A percentile compares a stretch with the other conserved stretches of the same genome.
Evolutionary conservation across 2,113 vertebrate genomes (phyloP).

Genomic region (Sterrhoptilus dennistouni): DNA sequence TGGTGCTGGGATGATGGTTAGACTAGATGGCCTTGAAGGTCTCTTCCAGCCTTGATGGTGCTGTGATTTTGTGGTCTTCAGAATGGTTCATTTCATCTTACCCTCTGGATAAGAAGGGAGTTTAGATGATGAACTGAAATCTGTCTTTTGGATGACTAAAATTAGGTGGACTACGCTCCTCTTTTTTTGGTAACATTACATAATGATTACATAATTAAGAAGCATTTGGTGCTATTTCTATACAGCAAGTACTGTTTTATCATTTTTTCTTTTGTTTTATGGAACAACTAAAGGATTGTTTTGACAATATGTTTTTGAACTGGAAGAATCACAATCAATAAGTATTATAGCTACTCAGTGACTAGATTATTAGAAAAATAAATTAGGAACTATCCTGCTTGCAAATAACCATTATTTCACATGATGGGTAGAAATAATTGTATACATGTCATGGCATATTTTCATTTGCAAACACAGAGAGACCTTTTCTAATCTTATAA

Average conservation of each 20-base stretch:
- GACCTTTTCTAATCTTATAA: constrained; percentile 37
- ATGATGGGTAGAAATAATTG: neutral
- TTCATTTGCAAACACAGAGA: constrained; percentile 23
- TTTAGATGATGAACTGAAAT: neutral
- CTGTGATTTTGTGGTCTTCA: neutral
- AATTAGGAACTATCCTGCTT: constrained; percentile 51
- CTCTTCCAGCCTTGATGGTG: neutral
- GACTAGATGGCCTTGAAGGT: neutral
- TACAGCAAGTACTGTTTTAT: neutral
- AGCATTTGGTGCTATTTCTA: neutral
- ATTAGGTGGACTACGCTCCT: neutral
- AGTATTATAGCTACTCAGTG: constrained; percentile 46
- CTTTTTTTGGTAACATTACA: neutral
- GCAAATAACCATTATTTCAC: constrained; percentile 46
- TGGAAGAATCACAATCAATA: constrained; percentile 52
- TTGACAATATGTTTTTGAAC: constrained; percentile 50
- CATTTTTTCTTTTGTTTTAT: neutral
- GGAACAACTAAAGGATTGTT: constrained; percentile 16
- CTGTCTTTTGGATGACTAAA: neutral
- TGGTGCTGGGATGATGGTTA: neutral
- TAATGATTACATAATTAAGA: neutral
- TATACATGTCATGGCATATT: neutral
- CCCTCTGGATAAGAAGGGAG: neutral
- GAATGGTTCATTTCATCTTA: neutral
- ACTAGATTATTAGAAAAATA: constrained; percentile 59